These are phyloP conservation scores for Hemiprocne comata DNA, from an alignment of 2,113 vertebrate species.

Conservation along the genomic window DNA sequence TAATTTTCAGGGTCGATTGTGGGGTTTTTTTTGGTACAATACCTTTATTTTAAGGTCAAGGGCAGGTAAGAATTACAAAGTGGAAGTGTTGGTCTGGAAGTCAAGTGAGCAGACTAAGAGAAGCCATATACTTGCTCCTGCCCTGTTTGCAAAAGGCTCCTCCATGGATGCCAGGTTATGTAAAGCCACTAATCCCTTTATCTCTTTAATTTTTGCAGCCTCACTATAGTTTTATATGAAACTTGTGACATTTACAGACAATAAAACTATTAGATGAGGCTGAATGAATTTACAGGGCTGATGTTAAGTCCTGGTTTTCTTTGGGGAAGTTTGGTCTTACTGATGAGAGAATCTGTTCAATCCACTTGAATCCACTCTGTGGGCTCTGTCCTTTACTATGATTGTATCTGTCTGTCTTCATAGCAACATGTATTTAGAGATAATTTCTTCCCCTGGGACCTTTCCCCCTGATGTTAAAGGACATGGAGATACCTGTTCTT, in stretches of 20 bases:
- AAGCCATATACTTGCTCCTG: not conserved
- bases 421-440: not conserved
- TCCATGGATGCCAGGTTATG: accelerated
- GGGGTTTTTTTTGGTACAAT: not conserved
- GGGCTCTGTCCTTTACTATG: not conserved
- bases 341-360: not conserved
- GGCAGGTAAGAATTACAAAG: not conserved
- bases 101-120: not conserved
- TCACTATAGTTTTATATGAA: not conserved
- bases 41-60: not conserved
- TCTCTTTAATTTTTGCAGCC: not conserved
- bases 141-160: not conserved
- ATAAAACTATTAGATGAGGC: not conserved
- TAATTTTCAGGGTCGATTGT: not conserved
- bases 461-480: not conserved
- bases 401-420: not conserved
- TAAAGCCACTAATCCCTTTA: not conserved
- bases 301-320: not conserved
- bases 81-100: not conserved
- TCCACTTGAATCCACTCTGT: not conserved
- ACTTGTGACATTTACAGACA: not conserved
- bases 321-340: too few species aligned
- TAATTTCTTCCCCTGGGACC: not conserved
- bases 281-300: not conserved
- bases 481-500: not conserved